These are phyloP conservation scores for Chamaea fasciata DNA, from an alignment of 2,113 vertebrate species.

Conservation along the genomic window DNA sequence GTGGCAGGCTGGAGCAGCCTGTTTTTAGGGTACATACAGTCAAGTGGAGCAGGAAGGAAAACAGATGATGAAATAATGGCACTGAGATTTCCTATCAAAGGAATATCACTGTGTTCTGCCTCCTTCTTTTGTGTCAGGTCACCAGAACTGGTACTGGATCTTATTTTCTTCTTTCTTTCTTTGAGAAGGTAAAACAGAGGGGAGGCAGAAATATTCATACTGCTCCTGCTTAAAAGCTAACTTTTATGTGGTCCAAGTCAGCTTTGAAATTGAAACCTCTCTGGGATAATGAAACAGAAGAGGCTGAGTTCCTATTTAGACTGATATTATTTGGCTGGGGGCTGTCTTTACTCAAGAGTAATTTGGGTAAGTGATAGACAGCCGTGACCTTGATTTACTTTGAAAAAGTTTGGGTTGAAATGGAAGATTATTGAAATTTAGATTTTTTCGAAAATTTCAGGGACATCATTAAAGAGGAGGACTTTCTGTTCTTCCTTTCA, in stretches of 20 bases:
- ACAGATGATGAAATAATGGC: background rate
- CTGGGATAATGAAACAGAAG: slow-evolving; percentile 34
- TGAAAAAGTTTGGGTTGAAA: background rate
- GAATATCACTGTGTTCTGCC: background rate
- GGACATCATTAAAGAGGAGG: slow-evolving; percentile 15
- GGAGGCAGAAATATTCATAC: background rate
- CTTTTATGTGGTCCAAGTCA: slow-evolving; percentile 48
- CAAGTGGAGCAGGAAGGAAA: background rate
- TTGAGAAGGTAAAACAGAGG: background rate
- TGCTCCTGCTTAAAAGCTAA: slow-evolving; percentile 30
- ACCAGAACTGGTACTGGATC: background rate
- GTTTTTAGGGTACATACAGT: background rate
- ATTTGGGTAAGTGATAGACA: slow-evolving; percentile 27
- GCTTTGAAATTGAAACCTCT: slow-evolving; percentile 56
- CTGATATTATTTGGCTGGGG: slow-evolving; percentile 25
- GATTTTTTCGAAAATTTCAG: background rate
- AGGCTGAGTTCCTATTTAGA: slow-evolving; percentile 28
- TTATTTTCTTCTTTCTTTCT: slow-evolving; percentile 19
- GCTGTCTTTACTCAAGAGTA: slow-evolving; percentile 29
- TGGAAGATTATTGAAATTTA: background rate
- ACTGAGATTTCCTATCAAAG: background rate
- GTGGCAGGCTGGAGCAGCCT: background rate
- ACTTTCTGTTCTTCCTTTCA: background rate
- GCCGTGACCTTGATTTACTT: slow-evolving; percentile 8
- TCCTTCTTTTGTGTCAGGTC: background rate